A percentile compares a stretch with the other conserved stretches of the same genome.
Conservation (phyloP, 2,797 vertebrate species). For the Leuciscus waleckii region DNA sequence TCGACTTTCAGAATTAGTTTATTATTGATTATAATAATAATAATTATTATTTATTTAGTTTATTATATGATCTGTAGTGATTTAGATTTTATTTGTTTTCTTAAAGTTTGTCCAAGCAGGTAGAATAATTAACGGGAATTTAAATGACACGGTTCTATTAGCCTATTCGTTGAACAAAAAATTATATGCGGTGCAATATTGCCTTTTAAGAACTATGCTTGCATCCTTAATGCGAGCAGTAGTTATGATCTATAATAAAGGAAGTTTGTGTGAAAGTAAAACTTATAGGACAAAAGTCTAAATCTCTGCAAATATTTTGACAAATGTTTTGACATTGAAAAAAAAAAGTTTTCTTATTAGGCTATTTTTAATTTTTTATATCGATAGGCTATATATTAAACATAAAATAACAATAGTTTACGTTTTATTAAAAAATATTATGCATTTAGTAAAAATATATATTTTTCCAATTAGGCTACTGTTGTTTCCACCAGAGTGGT, state of each 20-base stretch:
- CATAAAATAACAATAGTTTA: not conserved
- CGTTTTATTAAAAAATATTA: not conserved
- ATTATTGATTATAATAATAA: too few species aligned
- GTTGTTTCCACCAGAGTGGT: too few species aligned
- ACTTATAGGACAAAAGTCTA: not conserved
- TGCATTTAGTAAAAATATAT: not conserved
- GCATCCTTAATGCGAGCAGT: not conserved
- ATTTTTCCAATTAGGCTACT: not conserved
- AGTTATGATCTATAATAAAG: not conserved
- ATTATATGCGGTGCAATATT: not conserved
- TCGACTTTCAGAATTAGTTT: not conserved
- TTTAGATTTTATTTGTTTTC: not conserved
- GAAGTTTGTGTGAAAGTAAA: not conserved
- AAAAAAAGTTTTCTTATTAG: not conserved
- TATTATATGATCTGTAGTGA: not conserved
- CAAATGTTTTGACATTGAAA: not conserved
- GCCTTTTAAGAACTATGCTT: not conserved
- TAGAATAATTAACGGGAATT: not conserved
- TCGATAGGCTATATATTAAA: not conserved
- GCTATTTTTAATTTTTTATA: not conserved
- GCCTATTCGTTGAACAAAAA: not conserved
- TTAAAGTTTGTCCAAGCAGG: not conserved
- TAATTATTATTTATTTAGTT: too few species aligned
- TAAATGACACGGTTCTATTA: not conserved
- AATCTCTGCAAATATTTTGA: not conserved